Conservation (phyloP, 2,797 vertebrate genomes). For the Mareca penelope region DNA sequence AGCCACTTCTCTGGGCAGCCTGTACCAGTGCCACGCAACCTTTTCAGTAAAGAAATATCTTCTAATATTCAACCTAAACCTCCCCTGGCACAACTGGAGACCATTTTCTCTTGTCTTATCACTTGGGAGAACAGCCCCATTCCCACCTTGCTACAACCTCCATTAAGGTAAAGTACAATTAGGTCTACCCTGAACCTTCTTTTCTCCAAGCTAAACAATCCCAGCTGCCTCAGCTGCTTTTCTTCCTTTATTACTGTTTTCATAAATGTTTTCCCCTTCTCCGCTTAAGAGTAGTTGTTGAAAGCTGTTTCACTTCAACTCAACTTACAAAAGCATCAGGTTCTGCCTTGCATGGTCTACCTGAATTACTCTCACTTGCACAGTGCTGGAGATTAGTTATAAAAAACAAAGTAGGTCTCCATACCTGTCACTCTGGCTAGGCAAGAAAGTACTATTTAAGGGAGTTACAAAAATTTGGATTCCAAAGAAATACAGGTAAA, state of each 20-base stretch:
- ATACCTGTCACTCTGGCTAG: not conserved
- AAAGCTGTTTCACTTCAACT: not conserved
- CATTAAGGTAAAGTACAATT: no score
- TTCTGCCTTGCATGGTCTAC: not conserved
- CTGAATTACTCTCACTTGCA: not conserved
- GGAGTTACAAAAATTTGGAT: not conserved
- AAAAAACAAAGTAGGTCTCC: not conserved
- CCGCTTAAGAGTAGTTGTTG: not conserved
- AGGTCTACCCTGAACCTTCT: no score
- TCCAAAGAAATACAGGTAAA: not conserved
- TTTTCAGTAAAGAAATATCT: no score
- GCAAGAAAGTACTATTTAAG: not conserved
- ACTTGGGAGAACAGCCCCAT: no score
- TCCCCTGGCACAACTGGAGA: no score
- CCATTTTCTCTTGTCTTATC: no score
- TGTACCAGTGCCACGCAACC: no score
- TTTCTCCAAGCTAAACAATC: no score
- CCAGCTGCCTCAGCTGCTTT: not conserved
- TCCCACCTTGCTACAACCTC: no score
- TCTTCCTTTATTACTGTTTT: not conserved
- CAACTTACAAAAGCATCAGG: not conserved
- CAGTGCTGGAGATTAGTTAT: not conserved
- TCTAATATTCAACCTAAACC: no score
- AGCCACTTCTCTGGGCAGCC: no score
- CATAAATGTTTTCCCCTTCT: not conserved